phyloP scores from a whole-genome alignment of 92 coral and sea anemone species.

The Pocillopora grandis region DNA sequence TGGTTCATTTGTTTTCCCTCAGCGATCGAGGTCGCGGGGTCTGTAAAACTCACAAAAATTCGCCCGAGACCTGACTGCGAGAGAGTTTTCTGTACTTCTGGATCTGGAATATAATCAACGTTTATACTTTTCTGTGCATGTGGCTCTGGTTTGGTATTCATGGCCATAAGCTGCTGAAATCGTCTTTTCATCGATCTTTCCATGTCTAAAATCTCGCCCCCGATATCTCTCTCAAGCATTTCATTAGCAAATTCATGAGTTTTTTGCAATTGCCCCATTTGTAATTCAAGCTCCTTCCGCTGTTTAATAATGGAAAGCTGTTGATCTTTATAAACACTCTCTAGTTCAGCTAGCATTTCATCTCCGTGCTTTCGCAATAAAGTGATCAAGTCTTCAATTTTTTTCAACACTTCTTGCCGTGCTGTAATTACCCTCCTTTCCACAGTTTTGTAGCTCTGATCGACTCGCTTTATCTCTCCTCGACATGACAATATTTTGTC shows the following conservation, averaged over 20 bases:
- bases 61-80: conserved; percentile 65
- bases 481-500: conserved; percentile 51
- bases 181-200: conserved; percentile 54
- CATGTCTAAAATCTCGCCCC: conserved; percentile 66
- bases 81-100: conserved; percentile 41
- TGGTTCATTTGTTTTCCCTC: conserved; percentile 48
- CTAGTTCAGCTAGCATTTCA: conserved; percentile 58
- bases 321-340: conserved; percentile 67
- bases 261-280: conserved; percentile 63
- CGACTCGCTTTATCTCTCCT: conserved; percentile 41
- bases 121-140: conserved; percentile 38
- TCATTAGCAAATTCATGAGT: conserved; percentile 55
- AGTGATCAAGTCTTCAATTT: conserved; percentile 52
- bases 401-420: conserved; percentile 58
- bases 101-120: conserved; percentile 72
- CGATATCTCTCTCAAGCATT: conserved; percentile 68
- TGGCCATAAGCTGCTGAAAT: conserved; percentile 48
- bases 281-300: conserved; percentile 55
- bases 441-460: conserved; percentile 53
- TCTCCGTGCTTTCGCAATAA: conserved; percentile 72
- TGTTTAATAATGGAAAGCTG: conserved; percentile 46
- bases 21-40: conserved; percentile 49
- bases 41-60: conserved; percentile 66
- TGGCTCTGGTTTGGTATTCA: conserved; percentile 31
- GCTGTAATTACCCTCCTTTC: conserved; percentile 62